These are phyloP conservation scores for Eunapius fragilis DNA, from an alignment of 37 sponge, comb jelly and placozoan genomes.

Conservation along the genomic window DNA sequence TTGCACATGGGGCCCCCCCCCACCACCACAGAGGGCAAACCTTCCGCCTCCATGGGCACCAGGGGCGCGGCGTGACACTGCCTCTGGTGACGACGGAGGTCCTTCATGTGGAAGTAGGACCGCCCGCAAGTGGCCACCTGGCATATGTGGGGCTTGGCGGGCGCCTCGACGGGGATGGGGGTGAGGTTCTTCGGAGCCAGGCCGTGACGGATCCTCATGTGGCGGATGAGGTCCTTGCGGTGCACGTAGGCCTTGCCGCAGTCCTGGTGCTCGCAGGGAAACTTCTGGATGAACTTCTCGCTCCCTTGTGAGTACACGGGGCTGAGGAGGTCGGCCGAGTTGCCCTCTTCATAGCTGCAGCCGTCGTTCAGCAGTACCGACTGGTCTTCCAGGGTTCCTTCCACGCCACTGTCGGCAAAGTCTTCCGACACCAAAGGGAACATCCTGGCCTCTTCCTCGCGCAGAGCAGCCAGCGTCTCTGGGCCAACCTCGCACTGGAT, in stretches of 20 bases:
- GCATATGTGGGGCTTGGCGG: conserved; percentile 62
- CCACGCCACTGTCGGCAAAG: background rate
- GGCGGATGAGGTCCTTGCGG: conserved; percentile 80
- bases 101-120: conserved; percentile 79
- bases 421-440: background rate
- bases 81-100: conserved; percentile 74
- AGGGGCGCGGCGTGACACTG: conserved; percentile 51
- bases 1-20: background rate
- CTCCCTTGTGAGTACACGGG: conserved; percentile 3
- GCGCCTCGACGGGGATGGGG: conserved; percentile 38
- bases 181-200: conserved; percentile 38
- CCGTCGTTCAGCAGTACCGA: background rate
- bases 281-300: background rate
- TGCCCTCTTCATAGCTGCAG: background rate
- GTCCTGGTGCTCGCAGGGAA: conserved; percentile 29
- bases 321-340: background rate
- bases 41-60: background rate
- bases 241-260: conserved; percentile 68
- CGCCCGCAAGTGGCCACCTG: conserved; percentile 45
- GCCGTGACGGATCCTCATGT: conserved; percentile 69
- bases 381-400: background rate
- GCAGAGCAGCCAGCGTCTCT: conserved; percentile 52
- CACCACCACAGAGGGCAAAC: background rate
- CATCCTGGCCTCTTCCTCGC: conserved; percentile 42
- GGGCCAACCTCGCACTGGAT: conserved; percentile 71